Evolutionary conservation across 2,113 vertebrate species (phyloP).

Genomic region (Scolopax mira): DNA sequence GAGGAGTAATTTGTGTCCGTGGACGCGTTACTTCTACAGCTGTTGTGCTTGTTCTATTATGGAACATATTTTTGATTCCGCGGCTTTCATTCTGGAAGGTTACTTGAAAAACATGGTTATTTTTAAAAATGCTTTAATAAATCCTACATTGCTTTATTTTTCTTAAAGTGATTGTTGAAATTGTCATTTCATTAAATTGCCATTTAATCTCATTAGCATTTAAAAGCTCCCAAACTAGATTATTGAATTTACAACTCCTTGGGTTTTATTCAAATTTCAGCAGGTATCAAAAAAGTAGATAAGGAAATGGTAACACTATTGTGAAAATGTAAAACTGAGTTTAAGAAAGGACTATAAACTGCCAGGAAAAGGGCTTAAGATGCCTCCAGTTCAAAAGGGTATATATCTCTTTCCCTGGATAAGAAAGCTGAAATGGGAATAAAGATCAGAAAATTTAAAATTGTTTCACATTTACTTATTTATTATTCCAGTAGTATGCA

Average conservation of each 20-base stretch:
- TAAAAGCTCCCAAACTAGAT: not conserved
- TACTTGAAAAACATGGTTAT: not conserved
- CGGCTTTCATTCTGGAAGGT: not conserved
- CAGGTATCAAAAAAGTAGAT: not conserved
- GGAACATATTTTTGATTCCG: not conserved
- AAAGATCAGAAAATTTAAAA: not conserved
- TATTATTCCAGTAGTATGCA: not conserved
- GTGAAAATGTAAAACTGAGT: not conserved
- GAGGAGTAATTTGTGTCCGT: not conserved
- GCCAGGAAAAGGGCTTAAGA: not conserved
- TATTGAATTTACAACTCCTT: not conserved
- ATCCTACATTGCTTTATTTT: not conserved
- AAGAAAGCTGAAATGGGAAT: not conserved
- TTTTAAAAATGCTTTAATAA: not conserved
- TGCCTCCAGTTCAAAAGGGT: not conserved
- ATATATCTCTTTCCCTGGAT: not conserved
- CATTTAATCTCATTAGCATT: conserved; percentile 18
- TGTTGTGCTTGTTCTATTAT: not conserved
- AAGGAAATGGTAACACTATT: not conserved
- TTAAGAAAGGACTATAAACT: not conserved
- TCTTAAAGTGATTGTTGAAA: not conserved
- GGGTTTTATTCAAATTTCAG: not conserved
- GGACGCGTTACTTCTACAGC: not conserved
- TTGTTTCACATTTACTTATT: not conserved
- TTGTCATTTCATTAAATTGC: not conserved